Base-by-base conservation (phyloP, 2,113 vertebrate species). In the Ceyx cyanopectus region DNA sequence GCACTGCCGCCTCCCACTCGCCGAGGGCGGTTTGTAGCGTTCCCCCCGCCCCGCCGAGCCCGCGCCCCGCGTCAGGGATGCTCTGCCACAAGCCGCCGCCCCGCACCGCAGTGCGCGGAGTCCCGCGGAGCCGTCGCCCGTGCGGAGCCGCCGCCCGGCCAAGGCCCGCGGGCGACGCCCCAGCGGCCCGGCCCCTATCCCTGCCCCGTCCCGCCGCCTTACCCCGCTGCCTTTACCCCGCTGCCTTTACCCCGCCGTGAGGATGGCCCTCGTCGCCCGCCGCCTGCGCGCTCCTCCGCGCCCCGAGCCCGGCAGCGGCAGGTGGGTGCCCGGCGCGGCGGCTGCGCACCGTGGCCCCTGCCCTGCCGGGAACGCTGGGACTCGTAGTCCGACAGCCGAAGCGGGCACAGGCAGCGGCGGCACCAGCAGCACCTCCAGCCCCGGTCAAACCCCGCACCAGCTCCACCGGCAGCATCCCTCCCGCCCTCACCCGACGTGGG, bases 281-380 rank as follows among this genome's bases (percentile, higher is more conserved):
- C 30, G 48, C 5, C 81, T 60, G 15, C 63, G 82, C 72, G 37
- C 73, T 56, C 46, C 63, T 77, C 63, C 54, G 62, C 81, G 29
- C 72, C 70, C 80, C 63, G 53, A 76, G 82, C 82, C 37, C 67
- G 30, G 54, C 82, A 53, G 73, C 83, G 54, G 83, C 58, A 81
- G 85, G 85, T 87, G 85, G 85, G 85, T 66, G 85, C 85, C 85
- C 70, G 70, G 69, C 78, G 63, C 70, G 73, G 87, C 87, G 88
- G 80, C 89, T 81, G 82, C 89, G 82, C 89, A 81, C 5, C 82
- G 83, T 58, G 30, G 63, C 34, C 58, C 56, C 83, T 12, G 90
- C n/a, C 30, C 91, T 62, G 70, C 86, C 81, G 87, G 91, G 91
- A 65, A 90, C 91, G 66, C 66, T 67, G 87, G 92, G 92, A 93